These are phyloP conservation scores for Bedellia somnulentella DNA, from an alignment of 2,888 invertebrate genomes.

Conservation along the genomic window DNA sequence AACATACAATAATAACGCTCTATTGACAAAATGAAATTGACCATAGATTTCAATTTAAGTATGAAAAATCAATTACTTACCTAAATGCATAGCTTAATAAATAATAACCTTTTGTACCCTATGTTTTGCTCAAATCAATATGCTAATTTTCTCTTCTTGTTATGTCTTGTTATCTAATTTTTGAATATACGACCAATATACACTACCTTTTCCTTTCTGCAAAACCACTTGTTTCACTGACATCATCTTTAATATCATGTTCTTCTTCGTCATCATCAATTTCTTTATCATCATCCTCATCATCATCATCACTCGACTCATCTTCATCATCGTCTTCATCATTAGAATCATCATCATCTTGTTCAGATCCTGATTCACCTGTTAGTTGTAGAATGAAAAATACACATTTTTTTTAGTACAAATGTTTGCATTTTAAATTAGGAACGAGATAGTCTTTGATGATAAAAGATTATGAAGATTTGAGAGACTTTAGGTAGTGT, in stretches of 20 bases:
- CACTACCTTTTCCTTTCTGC: slow-evolving; percentile 22
- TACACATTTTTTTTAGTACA: slow-evolving; percentile 3
- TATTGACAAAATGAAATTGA: no score
- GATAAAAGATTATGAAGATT: no score
- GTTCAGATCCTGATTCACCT: slow-evolving; percentile 16
- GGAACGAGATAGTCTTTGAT: not conserved
- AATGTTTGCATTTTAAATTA: not conserved
- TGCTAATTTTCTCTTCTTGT: no score
- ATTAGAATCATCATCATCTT: slow-evolving; percentile 14
- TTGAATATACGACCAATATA: not conserved
- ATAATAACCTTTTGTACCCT: no score
- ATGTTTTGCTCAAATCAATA: no score
- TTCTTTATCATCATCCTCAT: slow-evolving; percentile 24
- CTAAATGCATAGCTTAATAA: no score
- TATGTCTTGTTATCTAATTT: not conserved
- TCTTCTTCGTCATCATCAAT: slow-evolving; percentile 12
- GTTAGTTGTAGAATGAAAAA: slow-evolving; percentile 23
- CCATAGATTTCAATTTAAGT: no score
- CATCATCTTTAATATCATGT: slow-evolving; percentile 14
- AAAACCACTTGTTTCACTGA: slow-evolving; percentile 21
- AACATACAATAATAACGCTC: no score
- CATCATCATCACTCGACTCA: slow-evolving; percentile 26
- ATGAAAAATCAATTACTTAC: no score
- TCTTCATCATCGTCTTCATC: slow-evolving; percentile 15
- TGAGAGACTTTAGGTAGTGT: no score